Percentiles rank a stretch among this genome's conserved stretches.
phyloP scores from a whole-genome alignment of 2,888 invertebrate species.

The Parasteatoda lunata region DNA sequence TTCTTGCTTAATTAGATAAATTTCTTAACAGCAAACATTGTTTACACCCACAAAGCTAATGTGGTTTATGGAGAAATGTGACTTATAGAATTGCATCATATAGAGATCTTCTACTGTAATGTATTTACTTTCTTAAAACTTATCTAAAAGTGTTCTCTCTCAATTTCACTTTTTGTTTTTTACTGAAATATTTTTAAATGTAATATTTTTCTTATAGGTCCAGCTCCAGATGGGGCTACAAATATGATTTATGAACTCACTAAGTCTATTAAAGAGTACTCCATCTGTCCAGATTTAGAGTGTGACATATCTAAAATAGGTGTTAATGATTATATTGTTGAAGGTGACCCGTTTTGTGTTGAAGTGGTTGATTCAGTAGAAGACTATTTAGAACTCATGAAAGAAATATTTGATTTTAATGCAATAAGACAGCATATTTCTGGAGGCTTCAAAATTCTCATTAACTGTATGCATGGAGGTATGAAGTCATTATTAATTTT shows the following conservation, averaged over 20 bases:
- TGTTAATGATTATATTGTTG: constrained; percentile 80
- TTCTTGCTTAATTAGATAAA: too few species aligned
- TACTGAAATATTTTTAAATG: background rate
- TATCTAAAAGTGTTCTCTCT: background rate
- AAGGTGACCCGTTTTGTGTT: constrained; percentile 84
- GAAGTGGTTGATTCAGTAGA: constrained; percentile 93
- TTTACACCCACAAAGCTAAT: too few species aligned
- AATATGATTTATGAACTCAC: constrained; percentile 89
- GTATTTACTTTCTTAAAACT: too few species aligned
- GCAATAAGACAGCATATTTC: constrained; percentile 84
- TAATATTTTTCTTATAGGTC: constrained; percentile 39
- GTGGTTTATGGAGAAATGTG: too few species aligned
- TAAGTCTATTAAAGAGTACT: constrained; percentile 85
- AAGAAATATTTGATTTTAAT: constrained; percentile 95
- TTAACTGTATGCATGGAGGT: constrained; percentile 93
- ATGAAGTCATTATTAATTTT: background rate
- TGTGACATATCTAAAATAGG: constrained; percentile 86
- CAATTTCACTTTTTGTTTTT: background rate
- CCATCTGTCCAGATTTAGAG: constrained; percentile 84
- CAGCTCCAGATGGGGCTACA: constrained; percentile 93
- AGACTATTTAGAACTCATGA: constrained; percentile 93
- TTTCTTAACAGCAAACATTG: too few species aligned
- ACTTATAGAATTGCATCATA: too few species aligned
- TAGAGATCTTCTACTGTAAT: too few species aligned
- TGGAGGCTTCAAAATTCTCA: constrained; percentile 85